These are phyloP conservation scores for Pachyramphus minor DNA, from an alignment of 2,113 vertebrate genomes.

Conservation along the genomic window DNA sequence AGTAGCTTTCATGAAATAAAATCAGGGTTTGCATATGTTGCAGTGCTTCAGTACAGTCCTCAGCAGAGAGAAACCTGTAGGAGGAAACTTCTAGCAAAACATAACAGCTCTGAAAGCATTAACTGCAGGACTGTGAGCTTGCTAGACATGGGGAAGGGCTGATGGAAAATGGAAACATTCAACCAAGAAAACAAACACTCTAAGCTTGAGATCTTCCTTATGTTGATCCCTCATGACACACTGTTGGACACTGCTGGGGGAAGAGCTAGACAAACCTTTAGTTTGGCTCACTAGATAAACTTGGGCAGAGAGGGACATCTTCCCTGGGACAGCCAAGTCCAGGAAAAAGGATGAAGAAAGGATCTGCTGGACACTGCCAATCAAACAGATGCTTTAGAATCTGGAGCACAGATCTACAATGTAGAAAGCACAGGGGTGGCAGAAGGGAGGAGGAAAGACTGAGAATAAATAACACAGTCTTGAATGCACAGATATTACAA, in stretches of 20 bases:
- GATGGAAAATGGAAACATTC: background rate
- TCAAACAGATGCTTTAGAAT: background rate
- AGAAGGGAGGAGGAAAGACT: background rate
- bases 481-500: background rate
- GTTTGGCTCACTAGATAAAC: background rate
- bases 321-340: background rate
- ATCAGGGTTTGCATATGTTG: background rate
- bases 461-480: background rate
- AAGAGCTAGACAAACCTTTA: background rate
- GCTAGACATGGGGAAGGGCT: background rate
- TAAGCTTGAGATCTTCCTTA: background rate
- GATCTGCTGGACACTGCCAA: background rate
- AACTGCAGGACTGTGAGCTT: background rate
- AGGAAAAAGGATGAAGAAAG: background rate
- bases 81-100: background rate
- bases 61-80: background rate
- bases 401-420: background rate
- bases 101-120: background rate
- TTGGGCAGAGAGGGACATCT: background rate
- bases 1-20: background rate
- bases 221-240: background rate
- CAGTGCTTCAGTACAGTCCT: background rate
- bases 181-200: background rate
- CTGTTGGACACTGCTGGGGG: background rate
- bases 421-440: background rate